A percentile compares a stretch with the other conserved stretches of the same genome.
phyloP scores from a whole-genome alignment of 2,888 invertebrate genomes.

The Geotrupes spiniger region DNA sequence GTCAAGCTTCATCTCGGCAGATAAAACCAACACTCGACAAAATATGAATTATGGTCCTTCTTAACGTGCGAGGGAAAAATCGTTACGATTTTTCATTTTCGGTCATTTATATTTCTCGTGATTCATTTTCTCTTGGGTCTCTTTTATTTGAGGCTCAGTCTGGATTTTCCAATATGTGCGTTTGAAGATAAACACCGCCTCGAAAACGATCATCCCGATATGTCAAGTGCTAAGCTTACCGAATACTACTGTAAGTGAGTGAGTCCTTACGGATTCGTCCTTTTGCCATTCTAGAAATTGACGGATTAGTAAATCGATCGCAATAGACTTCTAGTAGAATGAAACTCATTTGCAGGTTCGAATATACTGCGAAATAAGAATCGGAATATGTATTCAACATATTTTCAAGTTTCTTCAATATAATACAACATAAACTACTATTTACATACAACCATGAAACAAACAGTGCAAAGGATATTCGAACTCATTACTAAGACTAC shows the following conservation, averaged over 20 bases:
- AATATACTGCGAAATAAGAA: too few species aligned
- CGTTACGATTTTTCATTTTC: slow-evolving; percentile 44
- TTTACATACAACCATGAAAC: too few species aligned
- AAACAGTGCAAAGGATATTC: too few species aligned
- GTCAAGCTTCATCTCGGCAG: slow-evolving; percentile 41
- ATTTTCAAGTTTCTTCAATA: too few species aligned
- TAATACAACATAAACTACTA: too few species aligned
- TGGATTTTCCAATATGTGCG: slow-evolving; percentile 33
- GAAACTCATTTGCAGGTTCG: too few species aligned
- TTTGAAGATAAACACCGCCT: slow-evolving; percentile 28
- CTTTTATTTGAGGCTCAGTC: slow-evolving; percentile 36
- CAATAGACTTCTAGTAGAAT: too few species aligned
- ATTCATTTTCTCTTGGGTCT: slow-evolving; percentile 38
- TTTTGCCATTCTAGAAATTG: too few species aligned
- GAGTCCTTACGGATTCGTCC: not conserved
- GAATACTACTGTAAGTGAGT: slow-evolving; percentile 9
- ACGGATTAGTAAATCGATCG: too few species aligned
- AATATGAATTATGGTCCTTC: slow-evolving; percentile 45
- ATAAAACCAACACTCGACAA: slow-evolving; percentile 42
- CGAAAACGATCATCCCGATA: slow-evolving; percentile 22
- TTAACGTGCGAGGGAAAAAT: slow-evolving; percentile 38
- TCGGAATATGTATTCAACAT: too few species aligned
- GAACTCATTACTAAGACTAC: too few species aligned
- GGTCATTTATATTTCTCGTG: slow-evolving; percentile 40
- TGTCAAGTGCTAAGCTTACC: slow-evolving; percentile 21